A percentile compares a stretch with the other conserved stretches of the same genome.
Evolutionary conservation across 2,797 vertebrate species (phyloP).

Genomic region (Dipus sagitta): DNA sequence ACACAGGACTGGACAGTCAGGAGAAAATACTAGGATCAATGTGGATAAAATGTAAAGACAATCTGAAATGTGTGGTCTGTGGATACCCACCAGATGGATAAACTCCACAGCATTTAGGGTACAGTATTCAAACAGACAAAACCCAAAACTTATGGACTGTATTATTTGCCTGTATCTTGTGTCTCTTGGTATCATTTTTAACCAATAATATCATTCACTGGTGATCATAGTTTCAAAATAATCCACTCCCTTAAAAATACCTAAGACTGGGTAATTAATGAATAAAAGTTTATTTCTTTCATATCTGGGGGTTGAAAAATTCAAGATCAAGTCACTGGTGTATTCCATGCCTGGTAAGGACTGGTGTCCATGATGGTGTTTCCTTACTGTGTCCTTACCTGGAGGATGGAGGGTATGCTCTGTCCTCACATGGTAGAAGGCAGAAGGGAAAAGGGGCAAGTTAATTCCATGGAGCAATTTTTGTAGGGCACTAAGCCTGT

Average conservation of each 20-base stretch:
- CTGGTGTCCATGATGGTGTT: background rate
- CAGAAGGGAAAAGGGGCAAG: accelerated
- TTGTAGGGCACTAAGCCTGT: background rate
- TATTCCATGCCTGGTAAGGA: background rate
- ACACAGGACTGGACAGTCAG: background rate
- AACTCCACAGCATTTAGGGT: background rate
- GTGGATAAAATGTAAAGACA: background rate
- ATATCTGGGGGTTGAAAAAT: background rate
- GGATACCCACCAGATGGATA: background rate
- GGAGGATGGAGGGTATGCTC: too few species aligned
- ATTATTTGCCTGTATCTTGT: background rate
- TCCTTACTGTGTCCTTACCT: background rate
- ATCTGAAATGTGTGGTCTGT: background rate
- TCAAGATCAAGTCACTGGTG: background rate
- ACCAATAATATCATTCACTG: background rate
- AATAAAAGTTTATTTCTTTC: background rate
- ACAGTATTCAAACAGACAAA: background rate
- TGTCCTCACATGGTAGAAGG: background rate
- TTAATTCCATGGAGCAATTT: background rate
- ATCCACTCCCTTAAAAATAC: background rate
- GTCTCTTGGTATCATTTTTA: background rate
- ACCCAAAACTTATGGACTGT: background rate
- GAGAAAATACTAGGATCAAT: background rate
- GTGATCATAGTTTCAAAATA: background rate
- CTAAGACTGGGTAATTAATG: background rate